These are phyloP conservation scores for Oreochromis mossambicus DNA, from an alignment of 2,797 vertebrate species.

Conservation along the genomic window DNA sequence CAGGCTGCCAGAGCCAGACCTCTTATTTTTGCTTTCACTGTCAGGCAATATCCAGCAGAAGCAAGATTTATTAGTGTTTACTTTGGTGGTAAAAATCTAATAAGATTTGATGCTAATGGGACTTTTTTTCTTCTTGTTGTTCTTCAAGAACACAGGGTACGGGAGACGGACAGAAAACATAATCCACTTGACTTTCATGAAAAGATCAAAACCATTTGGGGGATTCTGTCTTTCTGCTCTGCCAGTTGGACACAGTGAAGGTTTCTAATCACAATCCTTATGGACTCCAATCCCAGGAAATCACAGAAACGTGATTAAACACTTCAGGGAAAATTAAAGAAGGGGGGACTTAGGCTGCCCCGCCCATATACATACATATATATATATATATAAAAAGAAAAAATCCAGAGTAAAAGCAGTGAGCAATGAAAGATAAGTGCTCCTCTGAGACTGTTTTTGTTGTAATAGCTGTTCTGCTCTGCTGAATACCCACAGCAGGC, in stretches of 20 bases:
- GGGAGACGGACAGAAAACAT: slow-evolving; percentile 21
- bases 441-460: background rate
- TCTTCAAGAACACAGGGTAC: background rate
- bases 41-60: slow-evolving; percentile 13
- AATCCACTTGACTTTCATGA: slow-evolving; percentile 25
- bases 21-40: slow-evolving; percentile 28
- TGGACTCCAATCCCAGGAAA: slow-evolving; percentile 2
- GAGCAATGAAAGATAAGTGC: background rate
- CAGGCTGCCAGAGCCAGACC: background rate
- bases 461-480: slow-evolving; percentile 6
- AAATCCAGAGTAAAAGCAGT: background rate
- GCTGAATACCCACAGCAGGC: background rate
- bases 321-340: slow-evolving; percentile 2
- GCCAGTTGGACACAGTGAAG: slow-evolving; percentile 12
- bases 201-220: slow-evolving; percentile 11
- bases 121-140: slow-evolving; percentile 11
- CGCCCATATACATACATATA: background rate
- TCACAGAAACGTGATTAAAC: slow-evolving; percentile 18
- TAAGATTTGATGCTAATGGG: slow-evolving; percentile 29
- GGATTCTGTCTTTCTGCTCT: slow-evolving; percentile 5
- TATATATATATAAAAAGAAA: no score
- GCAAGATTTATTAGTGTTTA: slow-evolving; percentile 43
- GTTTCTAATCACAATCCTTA: slow-evolving; percentile 24
- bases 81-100: slow-evolving; percentile 11
- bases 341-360: background rate